Evolutionary conservation across 2,113 vertebrate genomes (phyloP).

Genomic region (Plecotus auritus): DNA sequence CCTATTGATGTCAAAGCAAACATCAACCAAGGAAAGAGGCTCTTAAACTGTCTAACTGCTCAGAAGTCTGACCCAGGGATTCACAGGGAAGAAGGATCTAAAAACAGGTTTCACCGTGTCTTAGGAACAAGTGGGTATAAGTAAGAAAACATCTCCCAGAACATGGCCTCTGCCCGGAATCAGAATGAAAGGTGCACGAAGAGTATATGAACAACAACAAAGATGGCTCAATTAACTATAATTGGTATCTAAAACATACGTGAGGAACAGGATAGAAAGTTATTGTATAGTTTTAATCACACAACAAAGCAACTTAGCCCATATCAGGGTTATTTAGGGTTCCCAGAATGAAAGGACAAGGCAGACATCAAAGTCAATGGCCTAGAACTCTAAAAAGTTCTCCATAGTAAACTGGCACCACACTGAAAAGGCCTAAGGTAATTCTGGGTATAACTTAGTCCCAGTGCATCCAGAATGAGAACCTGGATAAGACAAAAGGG

Average conservation of each 20-base stretch:
- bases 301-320: not conserved
- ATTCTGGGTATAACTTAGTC: not conserved
- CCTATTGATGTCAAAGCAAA: conserved; percentile 55
- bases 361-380: not conserved
- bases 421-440: not conserved
- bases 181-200: not conserved
- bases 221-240: not conserved
- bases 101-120: not conserved
- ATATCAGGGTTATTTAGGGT: not conserved
- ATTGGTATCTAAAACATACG: not conserved
- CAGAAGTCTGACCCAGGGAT: conserved; percentile 24
- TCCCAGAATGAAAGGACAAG: not conserved
- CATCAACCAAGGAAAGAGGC: conserved; percentile 31
- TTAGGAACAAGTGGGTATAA: not conserved
- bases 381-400: not conserved
- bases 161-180: not conserved
- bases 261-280: not conserved
- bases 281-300: not conserved
- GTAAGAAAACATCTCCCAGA: not conserved
- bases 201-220: not conserved
- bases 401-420: not conserved
- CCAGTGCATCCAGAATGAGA: not conserved
- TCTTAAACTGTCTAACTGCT: conserved; percentile 43
- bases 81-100: conserved; percentile 17
- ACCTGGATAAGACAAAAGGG: not conserved